A percentile compares a stretch with the other conserved stretches of the same genome.
Evolutionary conservation across 2,888 invertebrate genomes (phyloP).

Genomic region (Saturnia japonica): DNA sequence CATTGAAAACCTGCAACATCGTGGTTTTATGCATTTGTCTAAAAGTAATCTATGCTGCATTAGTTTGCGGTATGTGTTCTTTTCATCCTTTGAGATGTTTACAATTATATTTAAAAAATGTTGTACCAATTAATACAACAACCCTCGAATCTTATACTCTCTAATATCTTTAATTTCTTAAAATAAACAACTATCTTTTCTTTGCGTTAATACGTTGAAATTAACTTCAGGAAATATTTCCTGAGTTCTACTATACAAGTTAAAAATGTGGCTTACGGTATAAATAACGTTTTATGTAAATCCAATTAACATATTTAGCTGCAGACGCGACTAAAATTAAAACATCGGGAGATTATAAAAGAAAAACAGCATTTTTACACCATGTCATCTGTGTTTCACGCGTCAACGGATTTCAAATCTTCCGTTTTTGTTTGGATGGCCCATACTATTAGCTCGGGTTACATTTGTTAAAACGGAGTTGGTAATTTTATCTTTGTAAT

Average conservation of each 20-base stretch:
- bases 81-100: no score
- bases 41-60: no score
- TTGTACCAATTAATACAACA: no score
- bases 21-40: no score
- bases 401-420: slow-evolving; percentile 14
- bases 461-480: neutral
- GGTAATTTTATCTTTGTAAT: neutral
- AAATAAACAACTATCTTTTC: no score
- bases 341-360: neutral
- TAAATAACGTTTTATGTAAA: slow-evolving; percentile 12
- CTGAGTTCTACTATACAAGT: neutral
- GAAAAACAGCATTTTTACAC: slow-evolving; percentile 2
- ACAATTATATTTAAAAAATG: no score
- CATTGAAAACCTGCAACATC: no score
- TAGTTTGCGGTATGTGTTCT: no score
- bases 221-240: neutral
- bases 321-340: slow-evolving; percentile 12
- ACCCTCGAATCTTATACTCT: no score
- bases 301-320: slow-evolving; percentile 13
- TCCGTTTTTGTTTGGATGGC: neutral
- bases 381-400: slow-evolving; percentile 8
- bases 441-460: neutral
- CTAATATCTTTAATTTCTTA: no score
- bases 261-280: neutral
- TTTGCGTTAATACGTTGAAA: neutral